phyloP scores from a whole-genome alignment of 2,797 vertebrate genomes.

The Microhierax caerulescens region DNA sequence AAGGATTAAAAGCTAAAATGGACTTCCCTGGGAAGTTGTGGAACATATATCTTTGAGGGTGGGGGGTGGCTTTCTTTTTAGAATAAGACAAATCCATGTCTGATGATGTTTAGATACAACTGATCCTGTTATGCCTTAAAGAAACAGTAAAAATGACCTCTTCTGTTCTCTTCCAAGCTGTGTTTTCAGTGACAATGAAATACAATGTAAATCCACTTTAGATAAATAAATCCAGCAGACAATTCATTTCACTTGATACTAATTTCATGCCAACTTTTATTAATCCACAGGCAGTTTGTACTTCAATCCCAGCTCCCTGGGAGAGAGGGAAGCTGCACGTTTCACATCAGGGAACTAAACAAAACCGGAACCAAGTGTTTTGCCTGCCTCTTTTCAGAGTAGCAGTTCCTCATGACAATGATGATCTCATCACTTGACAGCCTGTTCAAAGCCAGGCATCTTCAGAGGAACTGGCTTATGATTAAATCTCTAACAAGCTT shows the following conservation, averaged over 20 bases:
- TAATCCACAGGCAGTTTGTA: neutral
- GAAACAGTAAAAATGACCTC: neutral
- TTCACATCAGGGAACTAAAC: neutral
- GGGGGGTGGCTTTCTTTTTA: neutral
- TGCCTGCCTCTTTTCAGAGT: neutral
- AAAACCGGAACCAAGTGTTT: neutral
- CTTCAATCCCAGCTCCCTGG: neutral
- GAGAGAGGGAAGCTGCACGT: neutral
- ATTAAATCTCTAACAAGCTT: neutral
- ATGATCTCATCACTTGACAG: constrained; percentile 19
- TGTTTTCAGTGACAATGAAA: neutral
- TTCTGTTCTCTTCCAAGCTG: neutral
- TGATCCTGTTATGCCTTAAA: neutral
- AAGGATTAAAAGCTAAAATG: neutral
- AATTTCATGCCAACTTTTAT: neutral
- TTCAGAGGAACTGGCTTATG: neutral
- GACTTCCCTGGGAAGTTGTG: neutral
- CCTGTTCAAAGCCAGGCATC: neutral
- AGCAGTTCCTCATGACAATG: neutral
- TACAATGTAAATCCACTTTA: neutral
- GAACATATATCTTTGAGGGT: neutral
- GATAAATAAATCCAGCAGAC: neutral
- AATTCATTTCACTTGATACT: neutral
- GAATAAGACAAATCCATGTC: neutral
- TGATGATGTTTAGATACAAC: neutral